Percentiles rank a stretch among this genome's conserved stretches.
phyloP scores from a whole-genome alignment of 2,113 vertebrate genomes.

The Entomyzon cyanotis region DNA sequence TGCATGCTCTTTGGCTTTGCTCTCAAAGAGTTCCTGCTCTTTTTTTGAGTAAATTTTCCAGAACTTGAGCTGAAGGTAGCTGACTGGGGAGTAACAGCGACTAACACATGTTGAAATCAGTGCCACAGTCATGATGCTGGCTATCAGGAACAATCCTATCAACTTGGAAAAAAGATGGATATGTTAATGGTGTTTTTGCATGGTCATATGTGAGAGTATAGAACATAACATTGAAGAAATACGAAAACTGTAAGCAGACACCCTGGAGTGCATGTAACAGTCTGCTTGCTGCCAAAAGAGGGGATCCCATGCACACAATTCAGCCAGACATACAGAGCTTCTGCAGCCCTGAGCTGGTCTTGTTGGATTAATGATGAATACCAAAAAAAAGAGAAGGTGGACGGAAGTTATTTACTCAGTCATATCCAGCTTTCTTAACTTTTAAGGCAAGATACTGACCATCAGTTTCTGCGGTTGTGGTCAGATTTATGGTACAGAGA shows the following conservation, averaged over 20 bases:
- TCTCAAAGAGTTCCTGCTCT: constrained; percentile 69
- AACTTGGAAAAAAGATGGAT: constrained; percentile 65
- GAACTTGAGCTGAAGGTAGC: constrained; percentile 79
- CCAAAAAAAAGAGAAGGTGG: not conserved
- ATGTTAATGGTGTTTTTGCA: not conserved
- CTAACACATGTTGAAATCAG: constrained; percentile 57
- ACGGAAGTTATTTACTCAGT: not conserved
- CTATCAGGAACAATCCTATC: constrained; percentile 79
- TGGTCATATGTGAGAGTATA: not conserved
- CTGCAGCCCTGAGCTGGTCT: not conserved
- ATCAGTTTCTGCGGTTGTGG: not conserved
- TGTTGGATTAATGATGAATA: not conserved
- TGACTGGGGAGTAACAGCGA: constrained; percentile 73
- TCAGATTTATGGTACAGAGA: not conserved
- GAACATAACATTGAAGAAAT: not conserved
- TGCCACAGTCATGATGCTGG: not conserved
- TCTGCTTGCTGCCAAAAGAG: not conserved
- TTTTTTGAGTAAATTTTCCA: constrained; percentile 74
- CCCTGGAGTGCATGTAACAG: not conserved
- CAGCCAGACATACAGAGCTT: not conserved
- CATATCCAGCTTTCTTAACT: not conserved
- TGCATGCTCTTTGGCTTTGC: constrained; percentile 66
- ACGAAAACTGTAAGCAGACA: not conserved
- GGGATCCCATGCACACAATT: not conserved
- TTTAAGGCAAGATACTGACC: not conserved